Conservation (phyloP, 2,797 vertebrate species). For the Mus caroli region DNA sequence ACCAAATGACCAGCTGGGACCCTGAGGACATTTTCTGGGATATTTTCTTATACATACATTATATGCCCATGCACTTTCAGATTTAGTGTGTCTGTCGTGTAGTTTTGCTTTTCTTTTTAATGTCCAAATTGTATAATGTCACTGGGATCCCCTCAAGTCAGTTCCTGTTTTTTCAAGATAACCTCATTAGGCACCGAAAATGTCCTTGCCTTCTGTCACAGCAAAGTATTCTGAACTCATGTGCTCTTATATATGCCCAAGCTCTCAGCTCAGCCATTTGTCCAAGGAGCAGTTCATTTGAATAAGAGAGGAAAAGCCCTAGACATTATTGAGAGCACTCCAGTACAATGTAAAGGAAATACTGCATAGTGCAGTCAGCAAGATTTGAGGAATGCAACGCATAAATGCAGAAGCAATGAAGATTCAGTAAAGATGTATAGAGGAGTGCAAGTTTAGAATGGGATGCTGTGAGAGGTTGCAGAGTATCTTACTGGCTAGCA, state of each 20-base stretch:
- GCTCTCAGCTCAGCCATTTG: constrained; percentile 14
- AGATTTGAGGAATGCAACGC: background rate
- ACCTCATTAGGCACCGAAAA: background rate
- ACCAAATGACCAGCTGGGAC: no score
- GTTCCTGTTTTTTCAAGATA: background rate
- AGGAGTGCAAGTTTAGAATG: background rate
- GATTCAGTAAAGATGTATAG: background rate
- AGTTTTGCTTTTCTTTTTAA: background rate
- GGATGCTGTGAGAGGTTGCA: background rate
- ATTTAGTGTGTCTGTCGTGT: background rate
- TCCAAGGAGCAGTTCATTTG: background rate
- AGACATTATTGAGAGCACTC: constrained; percentile 20
- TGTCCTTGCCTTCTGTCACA: background rate
- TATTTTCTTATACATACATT: background rate
- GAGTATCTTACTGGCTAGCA: background rate
- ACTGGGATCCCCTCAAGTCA: background rate
- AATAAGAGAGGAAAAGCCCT: background rate
- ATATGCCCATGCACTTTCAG: background rate
- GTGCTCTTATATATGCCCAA: background rate
- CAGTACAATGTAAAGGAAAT: constrained; percentile 56
- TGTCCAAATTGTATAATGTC: background rate
- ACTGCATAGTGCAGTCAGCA: background rate
- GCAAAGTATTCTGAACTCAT: constrained; percentile 11
- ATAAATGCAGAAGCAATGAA: background rate
- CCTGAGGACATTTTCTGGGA: background rate